These are phyloP conservation scores for Melanotaenia duboulayi DNA, from an alignment of 2,113 vertebrate genomes.

Conservation along the genomic window DNA sequence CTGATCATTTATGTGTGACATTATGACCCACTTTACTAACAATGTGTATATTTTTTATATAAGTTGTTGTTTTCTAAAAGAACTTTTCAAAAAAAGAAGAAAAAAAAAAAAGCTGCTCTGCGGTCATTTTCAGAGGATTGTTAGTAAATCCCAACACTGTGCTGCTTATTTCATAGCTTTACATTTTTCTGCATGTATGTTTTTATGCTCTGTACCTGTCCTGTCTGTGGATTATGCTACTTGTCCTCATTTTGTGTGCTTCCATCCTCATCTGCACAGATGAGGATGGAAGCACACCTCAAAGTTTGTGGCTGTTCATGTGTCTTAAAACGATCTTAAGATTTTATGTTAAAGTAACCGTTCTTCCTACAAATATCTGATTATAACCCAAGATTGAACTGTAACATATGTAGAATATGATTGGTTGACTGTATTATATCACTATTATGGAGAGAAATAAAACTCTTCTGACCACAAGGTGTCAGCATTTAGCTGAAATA, in stretches of 20 bases:
- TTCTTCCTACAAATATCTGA: background rate
- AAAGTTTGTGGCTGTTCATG: background rate
- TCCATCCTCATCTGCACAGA: background rate
- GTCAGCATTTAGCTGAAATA: slow-evolving; percentile 43
- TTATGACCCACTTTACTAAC: slow-evolving; percentile 67
- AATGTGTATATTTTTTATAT: slow-evolving; percentile 24
- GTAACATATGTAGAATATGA: background rate
- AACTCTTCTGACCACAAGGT: slow-evolving; percentile 50
- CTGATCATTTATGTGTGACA: slow-evolving; percentile 56
- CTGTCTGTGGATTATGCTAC: slow-evolving; percentile 11
- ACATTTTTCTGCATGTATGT: slow-evolving; percentile 46
- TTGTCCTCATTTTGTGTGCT: slow-evolving; percentile 17
- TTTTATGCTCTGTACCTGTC: slow-evolving; percentile 18
- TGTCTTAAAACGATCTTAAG: background rate
- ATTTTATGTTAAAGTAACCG: background rate
- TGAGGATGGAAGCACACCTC: too few species aligned
- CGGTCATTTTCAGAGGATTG: slow-evolving; percentile 27
- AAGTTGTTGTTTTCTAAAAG: background rate
- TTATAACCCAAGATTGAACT: background rate
- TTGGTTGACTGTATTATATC: background rate
- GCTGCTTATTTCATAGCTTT: slow-evolving; percentile 1
- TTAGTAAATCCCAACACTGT: slow-evolving; percentile 47
- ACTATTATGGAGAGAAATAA: background rate
- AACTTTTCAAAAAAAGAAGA: background rate
- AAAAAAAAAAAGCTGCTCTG: background rate